Percentiles rank a stretch among this genome's conserved stretches.
These are phyloP conservation scores for Pseudochirops cupreus DNA, from an alignment of 2,797 vertebrate genomes.

Conservation along the genomic window DNA sequence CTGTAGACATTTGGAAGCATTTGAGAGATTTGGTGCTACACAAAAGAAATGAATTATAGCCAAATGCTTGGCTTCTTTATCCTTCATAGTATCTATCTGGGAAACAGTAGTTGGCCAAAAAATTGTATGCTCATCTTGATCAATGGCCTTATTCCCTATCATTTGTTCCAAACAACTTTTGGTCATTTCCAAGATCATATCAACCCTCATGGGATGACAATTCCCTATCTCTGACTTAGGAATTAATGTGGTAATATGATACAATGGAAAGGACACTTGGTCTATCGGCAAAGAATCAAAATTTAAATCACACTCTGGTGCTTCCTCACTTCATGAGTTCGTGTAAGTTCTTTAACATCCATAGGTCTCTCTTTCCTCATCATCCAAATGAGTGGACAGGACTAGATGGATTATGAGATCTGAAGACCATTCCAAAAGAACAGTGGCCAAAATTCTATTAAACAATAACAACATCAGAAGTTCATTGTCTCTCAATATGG, in stretches of 20 bases:
- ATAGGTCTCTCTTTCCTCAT: neutral
- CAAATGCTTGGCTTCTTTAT: neutral
- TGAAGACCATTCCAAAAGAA: neutral
- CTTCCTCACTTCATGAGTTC: neutral
- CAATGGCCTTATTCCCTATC: neutral
- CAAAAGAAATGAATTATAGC: slow-evolving; percentile 3
- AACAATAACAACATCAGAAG: neutral
- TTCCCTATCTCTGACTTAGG: neutral
- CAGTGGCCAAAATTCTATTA: neutral
- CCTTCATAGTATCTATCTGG: neutral
- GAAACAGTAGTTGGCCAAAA: neutral
- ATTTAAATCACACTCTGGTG: neutral
- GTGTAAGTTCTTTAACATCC: neutral
- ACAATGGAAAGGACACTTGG: neutral
- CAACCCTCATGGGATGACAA: neutral
- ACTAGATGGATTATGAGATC: neutral
- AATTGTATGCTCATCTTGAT: neutral
- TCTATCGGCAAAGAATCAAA: neutral
- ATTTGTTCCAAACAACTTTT: neutral
- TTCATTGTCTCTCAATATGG: neutral
- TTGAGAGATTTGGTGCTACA: neutral
- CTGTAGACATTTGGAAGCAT: neutral
- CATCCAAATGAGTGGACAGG: neutral
- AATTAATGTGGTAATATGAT: neutral
- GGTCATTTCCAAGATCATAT: neutral